These are phyloP conservation scores for Saxidomus purpurata DNA, from an alignment of 1,140 invertebrate species.

Conservation along the genomic window DNA sequence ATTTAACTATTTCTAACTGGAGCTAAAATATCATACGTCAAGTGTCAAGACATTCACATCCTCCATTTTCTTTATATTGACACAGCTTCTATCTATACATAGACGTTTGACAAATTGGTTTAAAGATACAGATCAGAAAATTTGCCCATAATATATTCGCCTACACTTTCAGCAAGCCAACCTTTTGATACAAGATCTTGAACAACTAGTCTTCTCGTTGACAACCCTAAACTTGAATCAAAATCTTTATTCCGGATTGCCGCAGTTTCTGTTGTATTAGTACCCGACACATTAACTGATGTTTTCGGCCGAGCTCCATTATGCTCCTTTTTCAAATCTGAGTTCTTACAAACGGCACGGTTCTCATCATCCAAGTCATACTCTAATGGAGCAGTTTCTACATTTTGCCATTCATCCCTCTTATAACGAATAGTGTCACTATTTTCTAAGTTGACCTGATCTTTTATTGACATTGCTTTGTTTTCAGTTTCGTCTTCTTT, in stretches of 20 bases:
- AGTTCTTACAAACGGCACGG: not conserved
- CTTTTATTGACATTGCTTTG: too few species aligned
- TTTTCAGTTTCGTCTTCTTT: not conserved
- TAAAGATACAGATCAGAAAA: not conserved
- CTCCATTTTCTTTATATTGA: too few species aligned
- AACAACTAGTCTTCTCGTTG: not conserved
- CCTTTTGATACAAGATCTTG: not conserved
- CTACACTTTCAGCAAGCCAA: slow-evolving; percentile 1
- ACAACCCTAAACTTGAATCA: not conserved
- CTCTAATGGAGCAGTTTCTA: not conserved
- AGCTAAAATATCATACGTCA: too few species aligned
- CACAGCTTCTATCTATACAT: too few species aligned
- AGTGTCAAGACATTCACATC: too few species aligned
- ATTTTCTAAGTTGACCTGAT: not conserved
- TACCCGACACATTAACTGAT: not conserved
- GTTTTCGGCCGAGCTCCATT: not conserved
- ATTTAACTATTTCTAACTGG: too few species aligned
- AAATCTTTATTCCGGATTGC: not conserved
- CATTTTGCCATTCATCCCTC: not conserved
- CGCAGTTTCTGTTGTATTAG: not conserved
- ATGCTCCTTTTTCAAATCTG: not conserved
- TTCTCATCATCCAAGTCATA: not conserved
- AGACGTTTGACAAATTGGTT: not conserved
- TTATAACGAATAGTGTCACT: not conserved
- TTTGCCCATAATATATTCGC: not conserved